Conservation (phyloP, 2,888 invertebrate genomes). For the Chironomus riparius region DNA sequence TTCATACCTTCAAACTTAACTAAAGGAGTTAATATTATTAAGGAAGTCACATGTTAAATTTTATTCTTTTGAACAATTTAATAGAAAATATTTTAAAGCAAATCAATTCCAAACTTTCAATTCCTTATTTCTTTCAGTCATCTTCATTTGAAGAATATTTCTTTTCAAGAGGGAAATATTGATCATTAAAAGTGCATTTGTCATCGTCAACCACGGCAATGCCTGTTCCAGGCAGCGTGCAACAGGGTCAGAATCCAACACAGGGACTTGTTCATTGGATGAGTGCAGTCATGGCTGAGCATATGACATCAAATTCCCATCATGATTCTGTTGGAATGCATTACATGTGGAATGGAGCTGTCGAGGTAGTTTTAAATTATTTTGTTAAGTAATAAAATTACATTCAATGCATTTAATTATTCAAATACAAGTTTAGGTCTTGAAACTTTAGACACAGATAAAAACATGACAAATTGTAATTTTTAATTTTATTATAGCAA, state of each 20-base stretch:
- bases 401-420: neutral
- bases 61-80: no score
- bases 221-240: constrained; percentile 40
- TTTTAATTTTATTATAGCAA: constrained; percentile 32
- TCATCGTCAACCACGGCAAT: constrained; percentile 30
- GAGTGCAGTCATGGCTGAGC: constrained; percentile 89
- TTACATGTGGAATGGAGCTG: constrained; percentile 44
- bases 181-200: constrained; percentile 14
- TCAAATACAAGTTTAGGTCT: neutral
- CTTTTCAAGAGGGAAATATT: constrained; percentile 22
- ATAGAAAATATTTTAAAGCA: no score
- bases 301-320: constrained; percentile 74
- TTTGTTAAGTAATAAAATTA: no score
- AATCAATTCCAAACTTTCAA: no score
- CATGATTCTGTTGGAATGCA: constrained; percentile 43
- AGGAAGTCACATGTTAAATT: no score
- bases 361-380: constrained; percentile 35
- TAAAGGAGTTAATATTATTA: no score
- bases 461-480: constrained; percentile 14
- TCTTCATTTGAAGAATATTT: no score
- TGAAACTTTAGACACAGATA: constrained; percentile 1
- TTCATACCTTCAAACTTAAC: no score
- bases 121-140: no score
- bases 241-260: constrained; percentile 54
- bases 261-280: constrained; percentile 81